These are phyloP conservation scores for Nibea albiflora DNA, from an alignment of 2,113 vertebrate species.

Conservation along the genomic window DNA sequence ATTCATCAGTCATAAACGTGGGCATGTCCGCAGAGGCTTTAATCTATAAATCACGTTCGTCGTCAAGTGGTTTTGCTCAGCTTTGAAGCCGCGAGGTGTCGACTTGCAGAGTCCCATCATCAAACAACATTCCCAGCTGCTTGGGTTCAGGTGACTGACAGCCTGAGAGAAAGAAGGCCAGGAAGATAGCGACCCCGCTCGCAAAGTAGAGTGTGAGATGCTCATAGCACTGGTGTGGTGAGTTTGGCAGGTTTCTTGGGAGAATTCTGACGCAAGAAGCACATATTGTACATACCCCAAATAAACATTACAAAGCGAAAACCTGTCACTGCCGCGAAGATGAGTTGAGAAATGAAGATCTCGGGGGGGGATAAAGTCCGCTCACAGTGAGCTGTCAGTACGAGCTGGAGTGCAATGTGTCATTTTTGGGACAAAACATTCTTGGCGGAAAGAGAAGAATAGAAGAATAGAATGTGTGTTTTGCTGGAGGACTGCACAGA, in stretches of 20 bases:
- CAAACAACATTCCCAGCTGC: conserved; percentile 70
- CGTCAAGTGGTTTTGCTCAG: neutral
- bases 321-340: neutral
- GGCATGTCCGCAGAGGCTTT: conserved; percentile 11
- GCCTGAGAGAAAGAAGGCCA: conserved; percentile 3
- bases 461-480: neutral
- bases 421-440: neutral
- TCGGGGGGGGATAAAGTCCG: no score
- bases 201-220: neutral
- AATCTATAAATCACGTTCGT: conserved; percentile 40
- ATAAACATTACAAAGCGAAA: conserved; percentile 14
- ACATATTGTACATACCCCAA: conserved; percentile 42
- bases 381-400: neutral
- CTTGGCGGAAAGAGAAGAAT: neutral
- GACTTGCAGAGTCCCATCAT: conserved; percentile 34
- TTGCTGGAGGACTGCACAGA: neutral
- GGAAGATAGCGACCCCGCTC: conserved; percentile 18
- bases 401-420: neutral
- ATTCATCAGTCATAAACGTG: conserved; percentile 6
- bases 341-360: neutral
- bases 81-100: conserved; percentile 42
- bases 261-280: neutral
- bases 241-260: conserved; percentile 10
- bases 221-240: neutral
- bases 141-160: conserved; percentile 38